Conservation (phyloP, 2,888 invertebrate genomes). For the Dorcus hopei region DNA sequence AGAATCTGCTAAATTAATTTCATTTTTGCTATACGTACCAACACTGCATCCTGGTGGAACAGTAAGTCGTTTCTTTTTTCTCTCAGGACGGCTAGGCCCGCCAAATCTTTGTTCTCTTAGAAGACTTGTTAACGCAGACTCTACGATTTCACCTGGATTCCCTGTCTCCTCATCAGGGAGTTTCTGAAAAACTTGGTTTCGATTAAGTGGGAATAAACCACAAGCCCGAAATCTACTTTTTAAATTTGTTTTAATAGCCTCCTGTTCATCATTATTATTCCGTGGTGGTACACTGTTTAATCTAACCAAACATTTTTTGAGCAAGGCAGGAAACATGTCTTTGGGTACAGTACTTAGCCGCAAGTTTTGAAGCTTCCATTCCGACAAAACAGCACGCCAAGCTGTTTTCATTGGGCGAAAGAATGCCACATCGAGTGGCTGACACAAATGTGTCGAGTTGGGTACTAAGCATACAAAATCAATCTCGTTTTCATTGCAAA, state of each 20-base stretch:
- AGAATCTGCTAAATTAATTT: too few relatives aligned
- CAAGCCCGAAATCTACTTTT: background rate
- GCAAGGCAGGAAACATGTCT: background rate
- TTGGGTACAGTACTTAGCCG: background rate
- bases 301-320: too few relatives aligned
- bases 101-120: background rate
- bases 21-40: too few relatives aligned
- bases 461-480: background rate
- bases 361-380: slow-evolving; percentile 2
- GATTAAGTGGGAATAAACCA: background rate
- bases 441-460: slow-evolving; percentile 3
- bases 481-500: slow-evolving; percentile 5
- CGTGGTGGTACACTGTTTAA: background rate
- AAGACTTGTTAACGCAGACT: background rate
- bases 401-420: slow-evolving; percentile 4
- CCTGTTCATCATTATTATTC: too few relatives aligned
- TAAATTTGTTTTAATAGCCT: background rate
- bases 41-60: background rate
- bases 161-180: background rate
- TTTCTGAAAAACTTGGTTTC: background rate
- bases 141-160: background rate
- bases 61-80: background rate
- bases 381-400: background rate
- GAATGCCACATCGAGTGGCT: slow-evolving; percentile 4
- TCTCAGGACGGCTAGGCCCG: background rate